phyloP scores from a whole-genome alignment of 1,140 invertebrate genomes.

The Brachionus plicatilis region DNA sequence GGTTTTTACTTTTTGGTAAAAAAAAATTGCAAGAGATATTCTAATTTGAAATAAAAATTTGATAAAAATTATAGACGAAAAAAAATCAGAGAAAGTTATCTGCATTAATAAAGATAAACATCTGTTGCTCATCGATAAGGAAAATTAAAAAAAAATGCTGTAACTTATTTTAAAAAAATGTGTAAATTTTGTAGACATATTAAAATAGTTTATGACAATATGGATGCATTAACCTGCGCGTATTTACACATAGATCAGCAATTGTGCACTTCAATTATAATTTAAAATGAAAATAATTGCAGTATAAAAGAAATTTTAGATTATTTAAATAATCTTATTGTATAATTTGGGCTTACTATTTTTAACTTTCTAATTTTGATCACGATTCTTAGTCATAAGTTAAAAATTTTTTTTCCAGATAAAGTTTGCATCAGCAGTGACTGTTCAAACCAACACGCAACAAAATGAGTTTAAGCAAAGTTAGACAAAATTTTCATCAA shows the following conservation, averaged over 20 bases:
- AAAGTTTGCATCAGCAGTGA: constrained; percentile 40
- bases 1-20: too few species aligned
- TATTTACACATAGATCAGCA: neutral
- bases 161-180: too few species aligned
- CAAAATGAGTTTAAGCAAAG: constrained; percentile 18
- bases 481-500: constrained; percentile 32
- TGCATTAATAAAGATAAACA: too few species aligned
- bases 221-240: neutral
- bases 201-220: too few species aligned
- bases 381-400: neutral
- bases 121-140: too few species aligned
- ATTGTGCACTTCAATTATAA: neutral
- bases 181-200: too few species aligned
- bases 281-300: neutral
- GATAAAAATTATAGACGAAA: too few species aligned
- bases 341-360: neutral
- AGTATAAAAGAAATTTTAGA: neutral
- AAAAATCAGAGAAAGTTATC: too few species aligned
- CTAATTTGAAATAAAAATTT: too few species aligned
- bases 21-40: too few species aligned
- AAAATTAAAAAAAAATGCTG: too few species aligned
- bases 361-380: neutral
- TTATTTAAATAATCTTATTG: neutral
- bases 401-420: constrained; percentile 22
- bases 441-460: constrained; percentile 32